Base-by-base conservation (phyloP, 2,888 invertebrate genomes). In the Salticus scenicus region DNA sequence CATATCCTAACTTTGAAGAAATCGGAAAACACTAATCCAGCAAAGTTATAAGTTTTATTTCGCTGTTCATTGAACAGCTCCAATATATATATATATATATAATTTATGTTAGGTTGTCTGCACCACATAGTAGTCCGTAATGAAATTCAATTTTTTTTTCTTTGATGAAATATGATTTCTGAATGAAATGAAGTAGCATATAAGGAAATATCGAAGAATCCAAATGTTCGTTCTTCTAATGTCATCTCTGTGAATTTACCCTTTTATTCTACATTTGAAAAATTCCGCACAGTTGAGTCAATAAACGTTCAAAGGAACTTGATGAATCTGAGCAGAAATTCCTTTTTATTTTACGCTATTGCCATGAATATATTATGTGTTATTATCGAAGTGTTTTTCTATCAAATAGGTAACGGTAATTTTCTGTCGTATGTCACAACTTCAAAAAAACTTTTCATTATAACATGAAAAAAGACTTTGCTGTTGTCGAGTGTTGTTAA, bases 1-100 rank as follows among this genome's bases (percentile, higher is more conserved):
- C 5, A 57, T 57, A 57, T 57, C 57, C 57, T 57, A 57, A 57
- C 57, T 57, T 57, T 57, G 57, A 57, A 57, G 57, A 57, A 1
- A 57, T 20, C 20, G 57, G 24, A 57, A 37, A 57, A 57, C 57
- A 57, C 57, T 57, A 57, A 57, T 7, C 57, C 24, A 24, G 57
- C 57, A 57, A 37, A 37, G 37, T 37, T 47, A 17, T n/a, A 17
- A 47, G 10, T 57, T 24, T 17, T 20, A 24, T 5, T 37, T 20
- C 24, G 20, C 5, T 24, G 12, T 57, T 24, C 24, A 5, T 1
- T 57, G 8, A 57, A 1, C 57, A 57, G 57, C 20, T 12, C 2
- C 24, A 24, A 17, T 20, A n/a, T n/a, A n/a, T n/a, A n/a, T n/a
- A n/a, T n/a, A n/a, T n/a, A n/a, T n/a, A n/a, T n/a, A n/a, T n/a